A percentile compares a stretch with the other conserved stretches of the same genome.
Conservation (phyloP, 2,113 vertebrate species). For the Eptesicus fuscus region DNA sequence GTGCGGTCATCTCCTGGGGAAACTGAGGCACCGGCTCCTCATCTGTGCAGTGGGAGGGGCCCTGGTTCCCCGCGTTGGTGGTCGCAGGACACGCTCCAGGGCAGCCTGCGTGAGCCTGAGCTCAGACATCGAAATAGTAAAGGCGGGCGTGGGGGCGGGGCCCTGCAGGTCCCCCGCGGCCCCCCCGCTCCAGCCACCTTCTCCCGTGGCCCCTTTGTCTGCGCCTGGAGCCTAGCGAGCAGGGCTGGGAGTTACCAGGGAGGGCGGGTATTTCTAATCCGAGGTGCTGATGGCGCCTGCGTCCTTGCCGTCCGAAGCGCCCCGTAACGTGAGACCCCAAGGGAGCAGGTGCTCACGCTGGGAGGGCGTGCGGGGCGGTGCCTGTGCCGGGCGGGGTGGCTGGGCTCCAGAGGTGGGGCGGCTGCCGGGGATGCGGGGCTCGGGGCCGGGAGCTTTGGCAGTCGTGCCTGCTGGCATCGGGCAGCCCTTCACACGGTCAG, state of each 20-base stretch:
- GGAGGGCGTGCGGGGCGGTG: slow-evolving; percentile 65
- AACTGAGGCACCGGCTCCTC: neutral
- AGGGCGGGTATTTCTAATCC: slow-evolving; percentile 75
- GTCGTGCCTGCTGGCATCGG: neutral
- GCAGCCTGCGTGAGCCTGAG: neutral
- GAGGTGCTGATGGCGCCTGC: slow-evolving; percentile 74
- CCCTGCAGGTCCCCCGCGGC: neutral
- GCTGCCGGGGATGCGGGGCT: neutral
- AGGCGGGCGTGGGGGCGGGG: neutral
- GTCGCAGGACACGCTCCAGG: neutral
- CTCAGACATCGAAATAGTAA: neutral
- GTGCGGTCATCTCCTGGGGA: neutral
- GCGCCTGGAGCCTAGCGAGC: slow-evolving; percentile 82
- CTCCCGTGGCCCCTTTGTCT: slow-evolving; percentile 79
- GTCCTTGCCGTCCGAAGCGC: slow-evolving; percentile 67
- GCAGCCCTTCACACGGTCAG: neutral
- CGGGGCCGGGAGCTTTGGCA: neutral
- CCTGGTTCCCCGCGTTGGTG: neutral
- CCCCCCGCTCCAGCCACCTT: slow-evolving; percentile 69
- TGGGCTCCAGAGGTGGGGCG: slow-evolving; percentile 48
- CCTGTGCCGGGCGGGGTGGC: slow-evolving; percentile 4
- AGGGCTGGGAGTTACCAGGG: slow-evolving; percentile 79
- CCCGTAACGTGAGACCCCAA: slow-evolving; percentile 72
- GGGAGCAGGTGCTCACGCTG: slow-evolving; percentile 23
- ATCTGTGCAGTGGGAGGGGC: neutral